These are phyloP conservation scores for Eleutherodactylus coqui DNA, from an alignment of 2,797 vertebrate species.

Conservation along the genomic window DNA sequence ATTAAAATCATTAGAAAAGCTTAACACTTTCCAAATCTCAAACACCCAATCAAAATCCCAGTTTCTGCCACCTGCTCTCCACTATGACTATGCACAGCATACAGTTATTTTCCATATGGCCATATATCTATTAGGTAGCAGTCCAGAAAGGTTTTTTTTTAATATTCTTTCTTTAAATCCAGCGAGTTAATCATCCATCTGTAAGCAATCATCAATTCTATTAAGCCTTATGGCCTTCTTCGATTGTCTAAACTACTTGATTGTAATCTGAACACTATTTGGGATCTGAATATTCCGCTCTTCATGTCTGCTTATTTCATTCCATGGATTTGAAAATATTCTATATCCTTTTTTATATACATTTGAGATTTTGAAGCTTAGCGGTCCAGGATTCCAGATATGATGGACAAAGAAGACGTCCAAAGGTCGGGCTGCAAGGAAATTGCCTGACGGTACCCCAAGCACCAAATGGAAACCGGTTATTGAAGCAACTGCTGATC, in stretches of 20 bases:
- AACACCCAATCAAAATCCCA: conserved; percentile 72
- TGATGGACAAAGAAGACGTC: too few species aligned
- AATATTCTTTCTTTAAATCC: conserved; percentile 74
- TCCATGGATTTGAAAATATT: too few species aligned
- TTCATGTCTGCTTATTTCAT: too few species aligned
- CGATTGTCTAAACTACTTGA: conserved; percentile 76
- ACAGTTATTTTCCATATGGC: conserved; percentile 83
- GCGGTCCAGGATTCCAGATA: too few species aligned
- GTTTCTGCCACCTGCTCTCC: conserved; percentile 79
- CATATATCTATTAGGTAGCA: conserved; percentile 82
- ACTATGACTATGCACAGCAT: conserved; percentile 81
- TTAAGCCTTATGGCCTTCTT: conserved; percentile 86
- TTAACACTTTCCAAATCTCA: conserved; percentile 74
- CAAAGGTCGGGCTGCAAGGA: too few species aligned
- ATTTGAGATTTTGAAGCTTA: too few species aligned
- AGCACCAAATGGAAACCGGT: too few species aligned
- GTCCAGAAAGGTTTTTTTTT: conserved; percentile 77
- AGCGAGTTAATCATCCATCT: conserved; percentile 84
- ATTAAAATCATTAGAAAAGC: conserved; percentile 19
- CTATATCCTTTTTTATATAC: too few species aligned
- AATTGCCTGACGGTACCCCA: too few species aligned
- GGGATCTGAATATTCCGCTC: conserved; percentile 72
- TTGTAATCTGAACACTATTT: conserved; percentile 73
- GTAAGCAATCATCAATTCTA: conserved; percentile 84
- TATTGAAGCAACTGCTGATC: too few species aligned